These are phyloP conservation scores for Ancistrus triradiatus DNA, from an alignment of 2,113 vertebrate species.

Conservation along the genomic window DNA sequence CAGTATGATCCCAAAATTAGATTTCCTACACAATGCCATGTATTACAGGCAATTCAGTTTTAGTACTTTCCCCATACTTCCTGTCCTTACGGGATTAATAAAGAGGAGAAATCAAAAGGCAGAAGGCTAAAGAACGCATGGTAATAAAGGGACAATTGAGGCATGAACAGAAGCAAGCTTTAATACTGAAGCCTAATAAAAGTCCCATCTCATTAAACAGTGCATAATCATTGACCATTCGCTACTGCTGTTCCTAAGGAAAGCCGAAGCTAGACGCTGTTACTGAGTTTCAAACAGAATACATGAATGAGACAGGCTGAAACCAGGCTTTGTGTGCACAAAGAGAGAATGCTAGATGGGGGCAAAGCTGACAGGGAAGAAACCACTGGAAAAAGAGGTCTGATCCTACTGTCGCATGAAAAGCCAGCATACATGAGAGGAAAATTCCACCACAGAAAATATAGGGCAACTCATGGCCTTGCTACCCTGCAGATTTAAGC, in stretches of 20 bases:
- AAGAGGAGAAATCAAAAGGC: background rate
- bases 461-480: slow-evolving; percentile 13
- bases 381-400: slow-evolving; percentile 29
- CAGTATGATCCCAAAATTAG: background rate
- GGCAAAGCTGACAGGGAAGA: slow-evolving; percentile 17
- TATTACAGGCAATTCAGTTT: background rate
- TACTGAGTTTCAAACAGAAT: slow-evolving; percentile 36
- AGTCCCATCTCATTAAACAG: background rate
- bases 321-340: background rate
- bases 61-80: background rate
- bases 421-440: slow-evolving; percentile 44
- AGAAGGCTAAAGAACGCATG: background rate
- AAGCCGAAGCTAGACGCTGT: background rate
- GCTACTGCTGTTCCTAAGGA: background rate
- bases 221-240: background rate
- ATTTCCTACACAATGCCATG: background rate
- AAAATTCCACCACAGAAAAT: slow-evolving; percentile 47
- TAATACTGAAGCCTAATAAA: background rate
- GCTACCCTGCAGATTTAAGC: background rate
- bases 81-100: background rate
- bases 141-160: background rate
- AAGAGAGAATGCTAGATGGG: slow-evolving; percentile 14
- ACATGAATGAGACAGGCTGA: slow-evolving; percentile 10
- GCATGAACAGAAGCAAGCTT: background rate
- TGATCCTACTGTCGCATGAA: slow-evolving; percentile 36